These are phyloP conservation scores for Urocolius indicus DNA, from an alignment of 2,113 vertebrate species.

Conservation along the genomic window DNA sequence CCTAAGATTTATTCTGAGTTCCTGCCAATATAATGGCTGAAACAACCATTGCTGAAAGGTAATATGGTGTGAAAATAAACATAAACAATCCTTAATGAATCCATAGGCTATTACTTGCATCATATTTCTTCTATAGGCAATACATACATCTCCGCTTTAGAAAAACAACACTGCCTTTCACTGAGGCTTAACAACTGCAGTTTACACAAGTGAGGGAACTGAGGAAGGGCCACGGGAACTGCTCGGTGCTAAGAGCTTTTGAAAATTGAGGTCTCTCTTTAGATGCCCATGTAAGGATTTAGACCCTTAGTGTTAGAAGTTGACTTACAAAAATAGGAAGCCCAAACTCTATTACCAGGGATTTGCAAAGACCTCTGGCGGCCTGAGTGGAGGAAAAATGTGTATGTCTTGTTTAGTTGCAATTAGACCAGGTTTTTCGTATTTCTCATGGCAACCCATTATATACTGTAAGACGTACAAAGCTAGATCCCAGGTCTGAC, in stretches of 20 bases:
- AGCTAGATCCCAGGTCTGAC: background rate
- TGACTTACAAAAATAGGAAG: background rate
- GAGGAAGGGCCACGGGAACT: background rate
- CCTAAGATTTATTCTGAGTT: conserved; percentile 41
- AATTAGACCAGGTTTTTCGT: background rate
- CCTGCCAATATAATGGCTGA: conserved; percentile 39
- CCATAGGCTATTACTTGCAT: conserved; percentile 34
- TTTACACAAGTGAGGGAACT: background rate
- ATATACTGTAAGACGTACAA: background rate
- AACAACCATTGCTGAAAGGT: conserved; percentile 1
- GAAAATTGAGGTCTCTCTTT: background rate
- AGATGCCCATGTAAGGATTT: background rate
- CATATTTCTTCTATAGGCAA: conserved; percentile 47
- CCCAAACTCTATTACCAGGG: background rate
- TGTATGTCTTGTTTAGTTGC: background rate
- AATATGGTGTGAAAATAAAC: conserved; percentile 41
- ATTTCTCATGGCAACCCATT: background rate
- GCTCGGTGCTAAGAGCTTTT: conserved; percentile 15
- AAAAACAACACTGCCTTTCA: background rate
- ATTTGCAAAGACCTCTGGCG: background rate
- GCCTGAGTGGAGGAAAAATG: background rate
- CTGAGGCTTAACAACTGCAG: background rate
- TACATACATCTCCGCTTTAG: background rate
- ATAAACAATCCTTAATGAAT: conserved; percentile 59
- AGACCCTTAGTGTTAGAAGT: background rate